Percentiles rank a stretch among this genome's conserved stretches.
These are phyloP conservation scores for Chrysotoxum bicinctum DNA, from an alignment of 2,888 invertebrate species.

Conservation along the genomic window DNA sequence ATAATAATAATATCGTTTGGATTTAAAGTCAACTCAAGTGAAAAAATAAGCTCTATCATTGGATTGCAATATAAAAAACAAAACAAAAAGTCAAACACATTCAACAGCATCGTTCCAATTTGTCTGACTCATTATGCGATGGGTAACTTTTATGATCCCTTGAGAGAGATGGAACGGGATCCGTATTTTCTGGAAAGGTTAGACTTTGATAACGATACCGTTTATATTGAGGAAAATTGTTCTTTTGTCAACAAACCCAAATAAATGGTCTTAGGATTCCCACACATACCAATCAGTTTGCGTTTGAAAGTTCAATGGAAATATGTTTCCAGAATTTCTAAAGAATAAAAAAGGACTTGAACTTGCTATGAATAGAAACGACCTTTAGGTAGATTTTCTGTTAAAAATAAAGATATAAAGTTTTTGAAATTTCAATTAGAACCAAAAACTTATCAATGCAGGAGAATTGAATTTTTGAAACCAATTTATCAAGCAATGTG, in stretches of 20 bases:
- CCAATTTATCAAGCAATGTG: no score
- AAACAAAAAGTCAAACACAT: background rate
- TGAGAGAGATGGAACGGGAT: background rate
- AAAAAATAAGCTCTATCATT: constrained; percentile 23
- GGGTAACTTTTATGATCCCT: background rate
- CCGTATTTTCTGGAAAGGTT: constrained; percentile 1
- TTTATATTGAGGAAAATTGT: constrained; percentile 30
- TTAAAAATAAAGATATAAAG: no score
- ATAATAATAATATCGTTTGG: constrained; percentile 14
- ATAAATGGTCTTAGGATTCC: background rate
- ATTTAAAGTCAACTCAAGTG: constrained; percentile 24
- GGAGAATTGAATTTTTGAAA: no score
- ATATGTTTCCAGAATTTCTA: background rate
- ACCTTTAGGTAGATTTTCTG: background rate
- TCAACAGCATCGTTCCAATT: background rate
- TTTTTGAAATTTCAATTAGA: no score
- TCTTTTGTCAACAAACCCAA: background rate
- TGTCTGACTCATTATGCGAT: background rate
- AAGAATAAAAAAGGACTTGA: background rate
- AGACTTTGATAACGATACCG: constrained; percentile 16
- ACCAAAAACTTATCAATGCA: no score
- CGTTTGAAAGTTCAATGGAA: background rate
- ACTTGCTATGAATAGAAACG: background rate
- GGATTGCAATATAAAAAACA: background rate
- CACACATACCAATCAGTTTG: constrained; percentile 16